Evolutionary conservation across 2,797 vertebrate species (phyloP).

Genomic region (Pachyuromys duprasi): DNA sequence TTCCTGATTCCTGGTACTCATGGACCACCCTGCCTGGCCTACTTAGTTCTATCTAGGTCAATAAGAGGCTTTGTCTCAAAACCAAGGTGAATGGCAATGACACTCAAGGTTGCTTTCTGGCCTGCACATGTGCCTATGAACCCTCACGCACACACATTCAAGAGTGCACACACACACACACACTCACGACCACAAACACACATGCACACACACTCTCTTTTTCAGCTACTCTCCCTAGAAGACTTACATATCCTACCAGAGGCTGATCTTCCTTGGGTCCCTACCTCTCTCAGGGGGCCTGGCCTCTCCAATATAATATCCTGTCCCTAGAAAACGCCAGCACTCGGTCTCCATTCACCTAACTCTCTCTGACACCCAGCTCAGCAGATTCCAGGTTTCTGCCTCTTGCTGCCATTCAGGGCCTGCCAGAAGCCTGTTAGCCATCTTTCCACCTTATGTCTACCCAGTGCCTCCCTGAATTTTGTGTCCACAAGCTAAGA

Average conservation of each 20-base stretch:
- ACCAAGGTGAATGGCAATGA: too few species aligned
- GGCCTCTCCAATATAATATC: neutral
- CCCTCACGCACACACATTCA: too few species aligned
- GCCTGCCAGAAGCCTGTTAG: neutral
- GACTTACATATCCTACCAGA: neutral
- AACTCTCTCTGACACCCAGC: neutral
- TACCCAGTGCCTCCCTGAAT: neutral
- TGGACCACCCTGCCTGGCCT: neutral
- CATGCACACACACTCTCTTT: neutral
- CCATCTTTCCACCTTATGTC: neutral
- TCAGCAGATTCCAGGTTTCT: neutral
- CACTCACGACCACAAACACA: neutral
- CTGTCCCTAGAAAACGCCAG: rapidly evolving
- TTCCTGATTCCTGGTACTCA: neutral
- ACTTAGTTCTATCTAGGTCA: neutral
- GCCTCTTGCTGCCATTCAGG: neutral
- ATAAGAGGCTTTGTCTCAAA: too few species aligned
- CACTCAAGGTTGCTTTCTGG: too few species aligned
- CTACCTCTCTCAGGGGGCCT: neutral
- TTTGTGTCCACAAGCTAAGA: neutral
- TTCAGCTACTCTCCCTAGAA: neutral
- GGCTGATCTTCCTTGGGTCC: neutral
- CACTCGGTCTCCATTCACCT: neutral
- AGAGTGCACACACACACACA: neutral
- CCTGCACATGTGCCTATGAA: neutral